Evolutionary conservation across 2,113 vertebrate genomes (phyloP), one percentile per base, ranked within the genome.

Genomic region (Ibidorhyncha struthersii): DNA sequence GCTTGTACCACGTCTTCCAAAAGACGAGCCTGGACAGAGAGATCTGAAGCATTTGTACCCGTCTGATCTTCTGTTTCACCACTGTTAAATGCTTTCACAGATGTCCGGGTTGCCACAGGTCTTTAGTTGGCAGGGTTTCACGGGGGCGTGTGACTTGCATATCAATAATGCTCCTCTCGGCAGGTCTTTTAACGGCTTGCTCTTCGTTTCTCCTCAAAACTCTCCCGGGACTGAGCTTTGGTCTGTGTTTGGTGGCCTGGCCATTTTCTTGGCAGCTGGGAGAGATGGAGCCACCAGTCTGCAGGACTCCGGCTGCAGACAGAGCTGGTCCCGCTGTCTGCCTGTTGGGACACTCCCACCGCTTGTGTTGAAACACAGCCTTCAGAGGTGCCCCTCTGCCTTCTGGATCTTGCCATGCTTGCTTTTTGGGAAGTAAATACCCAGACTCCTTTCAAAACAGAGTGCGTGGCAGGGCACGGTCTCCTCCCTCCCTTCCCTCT

Each of bases 381-480:
- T 20, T 5, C 63, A 10, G 1, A 4, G 55, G 34, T 5, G 0
- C 22, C 4, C 19, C 36, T 41, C 55, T 30, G 58, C 41, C 45
- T 41, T 18, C 19, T 19, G 30, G 36, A 15, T 27, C 38, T 40
- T 20, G 15, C 38, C 73, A 23, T 2, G 0, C 19, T 5, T 62
- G 12, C 10, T 76, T 30, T 76, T 67, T 9, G 69, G 69, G 36
- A 50, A 87, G 23, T 8, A n/a, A 82, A 85, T 18, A n/a, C 4
- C 21, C n/a, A 63, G 38, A 23, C 4, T 38, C 21, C 32, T 87
- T 38, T 41, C 78, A 32, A 58, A 78, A 58, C 8, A 3, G 22
- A 36, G 32, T 1, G 0, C 0, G 0, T 26, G 34, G 34, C 34
- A 32, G 27, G 40, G 19, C 45, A 78, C 0, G 1, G 27, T 47